phyloP scores from a whole-genome alignment of 2,888 invertebrate species.

The Lysandra coridon region DNA sequence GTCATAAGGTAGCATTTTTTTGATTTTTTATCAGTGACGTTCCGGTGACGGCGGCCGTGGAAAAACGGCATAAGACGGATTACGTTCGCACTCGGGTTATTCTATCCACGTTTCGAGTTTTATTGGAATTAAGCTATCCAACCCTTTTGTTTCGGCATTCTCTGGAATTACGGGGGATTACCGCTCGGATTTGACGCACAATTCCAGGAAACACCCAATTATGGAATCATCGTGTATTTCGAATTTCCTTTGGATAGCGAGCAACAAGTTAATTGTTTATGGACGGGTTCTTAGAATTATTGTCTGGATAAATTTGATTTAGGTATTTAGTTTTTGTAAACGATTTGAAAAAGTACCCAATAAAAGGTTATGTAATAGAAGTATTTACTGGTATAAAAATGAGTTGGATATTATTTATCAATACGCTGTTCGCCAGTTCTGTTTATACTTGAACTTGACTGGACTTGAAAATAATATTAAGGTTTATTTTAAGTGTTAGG shows the following conservation, averaged over 20 bases:
- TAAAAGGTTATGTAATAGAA: too few species aligned
- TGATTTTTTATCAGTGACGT: too few species aligned
- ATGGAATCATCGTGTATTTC: slow-evolving; percentile 36
- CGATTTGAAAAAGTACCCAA: too few species aligned
- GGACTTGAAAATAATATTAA: too few species aligned
- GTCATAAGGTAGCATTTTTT: too few species aligned
- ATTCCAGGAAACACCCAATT: slow-evolving; percentile 45
- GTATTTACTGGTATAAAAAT: too few species aligned
- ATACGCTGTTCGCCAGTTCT: too few species aligned
- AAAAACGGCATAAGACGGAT: slow-evolving; percentile 33
- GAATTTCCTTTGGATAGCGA: slow-evolving; percentile 5
- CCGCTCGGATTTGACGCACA: slow-evolving; percentile 50
- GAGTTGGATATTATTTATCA: too few species aligned
- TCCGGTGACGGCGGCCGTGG: too few species aligned
- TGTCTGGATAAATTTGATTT: background rate
- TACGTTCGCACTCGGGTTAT: slow-evolving; percentile 49
- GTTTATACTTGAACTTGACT: too few species aligned
- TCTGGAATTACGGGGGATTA: slow-evolving; percentile 56
- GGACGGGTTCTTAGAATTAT: background rate
- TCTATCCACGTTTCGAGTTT: slow-evolving; percentile 71
- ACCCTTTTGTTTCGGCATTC: slow-evolving; percentile 70
- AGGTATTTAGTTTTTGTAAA: background rate
- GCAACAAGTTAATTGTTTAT: background rate
- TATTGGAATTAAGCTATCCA: slow-evolving; percentile 74
- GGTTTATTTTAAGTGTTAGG: too few species aligned